phyloP scores from a whole-genome alignment of 2,113 vertebrate species.

The Monopterus albus region DNA sequence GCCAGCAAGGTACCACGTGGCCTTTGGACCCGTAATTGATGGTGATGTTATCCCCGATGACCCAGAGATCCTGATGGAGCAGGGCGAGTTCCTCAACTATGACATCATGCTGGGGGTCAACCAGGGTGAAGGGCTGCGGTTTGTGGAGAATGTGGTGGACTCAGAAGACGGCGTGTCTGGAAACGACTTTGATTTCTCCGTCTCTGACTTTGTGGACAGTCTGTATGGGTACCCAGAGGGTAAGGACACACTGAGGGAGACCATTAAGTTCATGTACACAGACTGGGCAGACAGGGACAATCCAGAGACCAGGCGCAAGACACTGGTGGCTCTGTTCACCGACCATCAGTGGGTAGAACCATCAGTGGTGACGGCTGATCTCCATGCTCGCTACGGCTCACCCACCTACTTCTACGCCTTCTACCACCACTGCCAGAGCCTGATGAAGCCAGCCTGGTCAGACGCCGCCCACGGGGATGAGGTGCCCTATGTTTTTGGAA shows the following conservation, averaged over 20 bases:
- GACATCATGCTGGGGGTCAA: slow-evolving; percentile 99
- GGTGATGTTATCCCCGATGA: slow-evolving; percentile 98
- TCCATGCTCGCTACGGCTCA: slow-evolving; percentile 96
- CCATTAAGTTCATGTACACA: slow-evolving; percentile 99
- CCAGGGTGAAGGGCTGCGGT: slow-evolving; percentile 97
- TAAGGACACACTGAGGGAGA: slow-evolving; percentile 96
- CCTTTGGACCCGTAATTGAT: slow-evolving; percentile 97
- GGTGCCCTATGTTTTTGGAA: slow-evolving; percentile 97
- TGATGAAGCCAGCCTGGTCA: slow-evolving; percentile 99
- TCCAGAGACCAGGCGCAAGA: slow-evolving; percentile 95
- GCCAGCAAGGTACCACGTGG: slow-evolving; percentile 96
- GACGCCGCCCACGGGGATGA: slow-evolving; percentile 97
- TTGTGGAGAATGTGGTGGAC: slow-evolving; percentile 98
- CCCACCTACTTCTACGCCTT: slow-evolving; percentile 99
- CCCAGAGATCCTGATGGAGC: slow-evolving; percentile 98
- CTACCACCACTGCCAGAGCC: slow-evolving; percentile 99
- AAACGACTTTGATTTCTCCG: slow-evolving; percentile 97
- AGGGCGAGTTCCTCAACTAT: slow-evolving; percentile 99
- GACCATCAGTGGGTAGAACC: slow-evolving; percentile 99
- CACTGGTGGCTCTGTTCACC: slow-evolving; percentile 96
- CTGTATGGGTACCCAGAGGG: slow-evolving; percentile 98
- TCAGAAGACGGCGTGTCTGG: slow-evolving; percentile 96
- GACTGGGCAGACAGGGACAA: slow-evolving; percentile 99
- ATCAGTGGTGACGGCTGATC: slow-evolving; percentile 94
- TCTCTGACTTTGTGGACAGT: slow-evolving; percentile 99